A percentile compares a stretch with the other conserved stretches of the same genome.
These are phyloP conservation scores for Brachionichthys hirsutus DNA, from an alignment of 2,113 vertebrate species.

Conservation along the genomic window DNA sequence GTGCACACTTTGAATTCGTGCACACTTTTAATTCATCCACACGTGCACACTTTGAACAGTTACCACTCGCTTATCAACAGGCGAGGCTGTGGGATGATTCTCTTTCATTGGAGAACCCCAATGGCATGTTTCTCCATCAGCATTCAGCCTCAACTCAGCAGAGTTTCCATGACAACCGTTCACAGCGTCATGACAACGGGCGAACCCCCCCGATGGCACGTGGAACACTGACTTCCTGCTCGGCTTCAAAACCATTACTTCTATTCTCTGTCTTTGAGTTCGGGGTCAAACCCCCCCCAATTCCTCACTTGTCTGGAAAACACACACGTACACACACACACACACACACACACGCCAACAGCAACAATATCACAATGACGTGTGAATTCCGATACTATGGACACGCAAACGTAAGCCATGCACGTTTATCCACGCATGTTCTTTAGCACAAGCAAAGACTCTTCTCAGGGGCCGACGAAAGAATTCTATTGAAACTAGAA, in stretches of 20 bases:
- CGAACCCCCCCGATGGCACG: slow-evolving; percentile 47
- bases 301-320: slow-evolving; percentile 49
- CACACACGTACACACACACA: slow-evolving; percentile 2
- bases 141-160: slow-evolving; percentile 55
- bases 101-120: slow-evolving; percentile 40
- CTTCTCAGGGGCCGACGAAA: slow-evolving; percentile 13
- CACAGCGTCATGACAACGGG: slow-evolving; percentile 72
- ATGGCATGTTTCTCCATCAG: slow-evolving; percentile 44
- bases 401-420: slow-evolving; percentile 2
- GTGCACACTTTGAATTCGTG: too few relatives aligned
- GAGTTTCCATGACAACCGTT: slow-evolving; percentile 68
- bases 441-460: background rate
- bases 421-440: background rate
- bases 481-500: slow-evolving; percentile 21
- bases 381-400: slow-evolving; percentile 6
- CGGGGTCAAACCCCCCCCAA: slow-evolving; percentile 54
- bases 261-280: slow-evolving; percentile 38
- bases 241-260: slow-evolving; percentile 61
- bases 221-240: slow-evolving; percentile 70
- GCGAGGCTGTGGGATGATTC: background rate
- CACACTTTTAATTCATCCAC: too few relatives aligned
- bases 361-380: slow-evolving; percentile 23
- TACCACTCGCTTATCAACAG: slow-evolving; percentile 1
- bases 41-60: background rate
- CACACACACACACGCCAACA: slow-evolving; percentile 1